Percentiles rank a stretch among this genome's conserved stretches.
These are phyloP conservation scores for Dynastes tityus DNA, from an alignment of 2,888 invertebrate species.

Conservation along the genomic window DNA sequence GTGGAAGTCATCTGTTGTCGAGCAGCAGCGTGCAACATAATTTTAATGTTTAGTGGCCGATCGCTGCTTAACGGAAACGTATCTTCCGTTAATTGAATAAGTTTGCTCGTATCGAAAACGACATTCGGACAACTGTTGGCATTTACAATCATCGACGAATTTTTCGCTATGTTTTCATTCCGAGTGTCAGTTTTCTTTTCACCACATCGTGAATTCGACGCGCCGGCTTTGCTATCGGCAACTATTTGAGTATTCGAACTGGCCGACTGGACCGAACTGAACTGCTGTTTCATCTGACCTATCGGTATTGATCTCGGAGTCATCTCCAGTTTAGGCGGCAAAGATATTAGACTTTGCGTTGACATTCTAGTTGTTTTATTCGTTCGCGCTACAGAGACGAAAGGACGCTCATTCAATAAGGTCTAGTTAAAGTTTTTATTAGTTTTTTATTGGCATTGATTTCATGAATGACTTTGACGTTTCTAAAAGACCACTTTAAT, in stretches of 20 bases:
- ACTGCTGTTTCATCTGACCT: constrained; percentile 40
- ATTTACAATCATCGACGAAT: neutral
- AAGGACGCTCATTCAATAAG: constrained; percentile 40
- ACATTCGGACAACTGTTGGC: constrained; percentile 30
- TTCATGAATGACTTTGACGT: neutral
- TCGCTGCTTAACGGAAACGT: constrained; percentile 62
- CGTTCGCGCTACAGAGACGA: constrained; percentile 10
- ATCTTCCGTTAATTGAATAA: constrained; percentile 64
- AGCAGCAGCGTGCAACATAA: constrained; percentile 67
- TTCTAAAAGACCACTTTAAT: neutral
- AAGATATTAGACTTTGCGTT: constrained; percentile 63
- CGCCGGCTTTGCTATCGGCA: constrained; percentile 12
- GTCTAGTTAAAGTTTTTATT: constrained; percentile 31
- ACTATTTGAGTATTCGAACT: constrained; percentile 28
- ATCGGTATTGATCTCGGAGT: constrained; percentile 58
- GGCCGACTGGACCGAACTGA: constrained; percentile 37
- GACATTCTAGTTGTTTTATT: constrained; percentile 60
- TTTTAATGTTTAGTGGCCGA: constrained; percentile 66
- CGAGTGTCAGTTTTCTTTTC: constrained; percentile 8
- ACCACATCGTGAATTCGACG: constrained; percentile 1
- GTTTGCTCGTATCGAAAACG: constrained; percentile 49
- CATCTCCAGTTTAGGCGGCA: constrained; percentile 64
- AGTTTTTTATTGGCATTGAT: constrained; percentile 30
- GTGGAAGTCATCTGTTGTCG: constrained; percentile 59
- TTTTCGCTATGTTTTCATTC: neutral